These are phyloP conservation scores for Cactoblastis cactorum DNA, from an alignment of 2,888 invertebrate species.

Conservation along the genomic window DNA sequence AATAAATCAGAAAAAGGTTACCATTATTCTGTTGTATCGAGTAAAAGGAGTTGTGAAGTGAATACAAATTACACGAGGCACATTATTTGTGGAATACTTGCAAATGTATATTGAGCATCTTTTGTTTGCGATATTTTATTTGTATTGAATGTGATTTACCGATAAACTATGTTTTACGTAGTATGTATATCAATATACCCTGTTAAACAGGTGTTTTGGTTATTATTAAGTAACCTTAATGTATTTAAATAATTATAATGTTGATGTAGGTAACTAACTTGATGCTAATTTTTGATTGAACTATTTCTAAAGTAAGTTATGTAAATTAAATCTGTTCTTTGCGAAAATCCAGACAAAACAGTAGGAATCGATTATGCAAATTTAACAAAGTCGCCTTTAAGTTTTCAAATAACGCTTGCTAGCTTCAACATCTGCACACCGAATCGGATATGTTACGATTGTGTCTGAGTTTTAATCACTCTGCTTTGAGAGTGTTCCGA, in stretches of 20 bases:
- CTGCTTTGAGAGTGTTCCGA: neutral
- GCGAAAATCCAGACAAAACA: neutral
- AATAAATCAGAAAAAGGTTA: constrained; percentile 16
- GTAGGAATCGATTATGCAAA: constrained; percentile 7
- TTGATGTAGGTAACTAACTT: too few relatives aligned
- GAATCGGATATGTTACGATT: neutral
- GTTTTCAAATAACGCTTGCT: constrained; percentile 13
- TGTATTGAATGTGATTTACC: neutral
- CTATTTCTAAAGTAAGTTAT: too few relatives aligned
- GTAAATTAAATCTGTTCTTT: neutral
- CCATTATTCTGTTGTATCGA: constrained; percentile 16
- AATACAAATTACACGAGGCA: constrained; percentile 9
- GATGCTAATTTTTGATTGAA: too few relatives aligned
- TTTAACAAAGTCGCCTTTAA: constrained; percentile 8
- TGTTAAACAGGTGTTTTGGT: too few relatives aligned
- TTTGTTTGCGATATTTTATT: neutral
- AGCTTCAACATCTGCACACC: neutral
- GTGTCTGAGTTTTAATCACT: neutral
- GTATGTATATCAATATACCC: too few relatives aligned
- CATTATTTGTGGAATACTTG: constrained; percentile 8
- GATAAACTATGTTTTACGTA: too few relatives aligned
- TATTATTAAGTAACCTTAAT: too few relatives aligned
- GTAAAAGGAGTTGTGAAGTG: constrained; percentile 16
- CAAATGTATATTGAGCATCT: neutral
- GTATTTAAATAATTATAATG: too few relatives aligned